phyloP scores from a whole-genome alignment of 2,113 vertebrate genomes.

The Xiphophorus hellerii region DNA sequence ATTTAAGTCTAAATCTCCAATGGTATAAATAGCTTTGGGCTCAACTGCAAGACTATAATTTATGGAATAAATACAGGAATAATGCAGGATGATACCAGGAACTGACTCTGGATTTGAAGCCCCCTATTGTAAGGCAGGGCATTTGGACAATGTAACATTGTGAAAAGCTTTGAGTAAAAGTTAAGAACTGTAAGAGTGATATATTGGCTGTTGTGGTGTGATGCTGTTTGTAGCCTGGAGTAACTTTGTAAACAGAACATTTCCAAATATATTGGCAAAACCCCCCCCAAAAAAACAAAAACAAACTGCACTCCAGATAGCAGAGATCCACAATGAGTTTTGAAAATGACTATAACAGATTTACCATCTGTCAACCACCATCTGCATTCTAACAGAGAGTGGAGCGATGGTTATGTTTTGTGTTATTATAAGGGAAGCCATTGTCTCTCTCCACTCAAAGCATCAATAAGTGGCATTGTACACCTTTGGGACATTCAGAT shows the following conservation, averaged over 20 bases:
- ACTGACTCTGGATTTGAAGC: not conserved
- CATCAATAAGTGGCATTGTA: not conserved
- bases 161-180: not conserved
- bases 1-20: too few relatives aligned
- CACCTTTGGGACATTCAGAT: constrained; percentile 25
- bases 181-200: not conserved
- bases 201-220: not conserved
- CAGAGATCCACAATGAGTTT: not conserved
- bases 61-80: too few relatives aligned
- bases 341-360: constrained; percentile 1
- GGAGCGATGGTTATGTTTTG: not conserved
- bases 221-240: not conserved
- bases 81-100: too few relatives aligned
- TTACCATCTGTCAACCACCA: not conserved
- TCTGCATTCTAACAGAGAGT: not conserved
- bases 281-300: too few relatives aligned
- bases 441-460: not conserved
- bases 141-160: not conserved
- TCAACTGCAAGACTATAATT: too few relatives aligned
- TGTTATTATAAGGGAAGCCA: too few relatives aligned
- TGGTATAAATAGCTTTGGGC: too few relatives aligned
- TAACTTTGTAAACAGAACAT: not conserved
- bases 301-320: not conserved
- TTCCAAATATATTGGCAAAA: not conserved
- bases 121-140: not conserved